phyloP scores from a whole-genome alignment of 2,888 invertebrate genomes.

The Cephus spinipes region DNA sequence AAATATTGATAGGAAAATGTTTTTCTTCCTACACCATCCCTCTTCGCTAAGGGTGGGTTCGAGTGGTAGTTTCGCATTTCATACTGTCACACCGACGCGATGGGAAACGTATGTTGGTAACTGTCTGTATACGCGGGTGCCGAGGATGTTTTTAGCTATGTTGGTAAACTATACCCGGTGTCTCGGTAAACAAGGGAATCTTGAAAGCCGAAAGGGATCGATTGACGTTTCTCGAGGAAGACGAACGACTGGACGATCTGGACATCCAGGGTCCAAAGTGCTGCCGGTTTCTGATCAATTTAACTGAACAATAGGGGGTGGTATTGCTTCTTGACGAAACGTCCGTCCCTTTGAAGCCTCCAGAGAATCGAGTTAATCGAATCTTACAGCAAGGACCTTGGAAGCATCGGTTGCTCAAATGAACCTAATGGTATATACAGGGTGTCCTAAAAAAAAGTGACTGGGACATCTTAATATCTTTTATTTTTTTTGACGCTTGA shows the following conservation, averaged over 20 bases:
- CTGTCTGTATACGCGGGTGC: background rate
- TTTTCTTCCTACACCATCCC: background rate
- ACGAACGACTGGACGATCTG: background rate
- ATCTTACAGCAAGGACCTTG: background rate
- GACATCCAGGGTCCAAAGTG: background rate
- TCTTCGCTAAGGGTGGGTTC: background rate
- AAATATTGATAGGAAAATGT: background rate
- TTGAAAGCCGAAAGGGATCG: background rate
- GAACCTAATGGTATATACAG: background rate
- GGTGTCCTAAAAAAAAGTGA: background rate
- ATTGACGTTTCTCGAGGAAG: background rate
- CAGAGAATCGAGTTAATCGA: background rate
- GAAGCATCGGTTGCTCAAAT: background rate
- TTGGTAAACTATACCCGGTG: background rate
- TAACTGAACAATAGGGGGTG: background rate
- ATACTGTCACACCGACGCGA: background rate
- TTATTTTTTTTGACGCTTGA: too few relatives aligned
- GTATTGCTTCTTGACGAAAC: background rate
- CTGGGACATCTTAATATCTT: too few relatives aligned
- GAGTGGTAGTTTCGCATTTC: background rate
- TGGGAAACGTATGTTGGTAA: background rate
- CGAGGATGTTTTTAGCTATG: background rate
- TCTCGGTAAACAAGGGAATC: background rate
- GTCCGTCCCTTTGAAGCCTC: background rate
- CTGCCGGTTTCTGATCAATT: background rate